Conservation (phyloP, 2,113 vertebrate genomes). For the Cairina moschata region DNA sequence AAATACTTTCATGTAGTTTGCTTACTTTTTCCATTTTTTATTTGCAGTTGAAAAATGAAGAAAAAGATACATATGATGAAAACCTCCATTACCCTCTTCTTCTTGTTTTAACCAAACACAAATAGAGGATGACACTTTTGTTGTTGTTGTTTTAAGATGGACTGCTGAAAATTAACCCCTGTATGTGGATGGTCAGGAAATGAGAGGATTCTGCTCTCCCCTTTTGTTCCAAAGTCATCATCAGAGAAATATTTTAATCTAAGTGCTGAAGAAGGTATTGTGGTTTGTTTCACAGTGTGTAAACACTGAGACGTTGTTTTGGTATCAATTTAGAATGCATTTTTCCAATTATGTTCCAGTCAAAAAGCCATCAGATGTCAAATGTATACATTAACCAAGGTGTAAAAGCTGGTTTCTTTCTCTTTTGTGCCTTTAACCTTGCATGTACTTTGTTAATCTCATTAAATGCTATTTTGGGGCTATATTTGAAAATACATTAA, state of each 20-base stretch:
- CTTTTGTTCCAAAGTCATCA: neutral
- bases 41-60: constrained; percentile 92
- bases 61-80: constrained; percentile 88
- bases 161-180: neutral
- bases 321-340: neutral
- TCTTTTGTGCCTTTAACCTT: constrained; percentile 28
- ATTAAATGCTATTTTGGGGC: constrained; percentile 12
- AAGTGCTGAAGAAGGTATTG: neutral
- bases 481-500: constrained; percentile 28
- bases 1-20: constrained; percentile 29
- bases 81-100: constrained; percentile 96
- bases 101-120: constrained; percentile 84
- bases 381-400: neutral
- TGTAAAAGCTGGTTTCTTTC: constrained; percentile 15
- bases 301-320: neutral
- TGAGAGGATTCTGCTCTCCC: neutral
- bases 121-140: constrained; percentile 62
- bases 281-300: neutral
- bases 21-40: constrained; percentile 59
- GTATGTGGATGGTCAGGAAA: neutral
- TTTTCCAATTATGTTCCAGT: neutral
- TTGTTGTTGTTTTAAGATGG: neutral
- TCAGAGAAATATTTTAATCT: neutral
- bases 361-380: neutral
- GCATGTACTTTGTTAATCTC: neutral